Evolutionary conservation across 2,113 vertebrate species (phyloP).

Genomic region (Ptyas mucosa): DNA sequence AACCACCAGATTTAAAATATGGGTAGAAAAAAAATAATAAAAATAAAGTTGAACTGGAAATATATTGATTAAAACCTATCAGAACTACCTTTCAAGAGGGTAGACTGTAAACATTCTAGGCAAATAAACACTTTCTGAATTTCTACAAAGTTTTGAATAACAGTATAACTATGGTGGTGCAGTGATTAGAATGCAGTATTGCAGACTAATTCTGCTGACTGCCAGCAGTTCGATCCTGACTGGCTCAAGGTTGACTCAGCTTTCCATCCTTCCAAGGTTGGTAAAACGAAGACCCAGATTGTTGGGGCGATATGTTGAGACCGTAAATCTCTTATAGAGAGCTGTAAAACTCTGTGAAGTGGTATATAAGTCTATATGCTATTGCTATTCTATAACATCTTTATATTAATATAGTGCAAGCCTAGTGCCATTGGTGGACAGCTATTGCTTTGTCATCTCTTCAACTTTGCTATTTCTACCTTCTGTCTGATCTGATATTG

Average conservation of each 20-base stretch:
- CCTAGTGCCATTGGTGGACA: background rate
- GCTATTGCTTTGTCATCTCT: background rate
- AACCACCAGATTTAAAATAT: background rate
- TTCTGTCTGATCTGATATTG: background rate
- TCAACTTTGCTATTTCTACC: background rate
- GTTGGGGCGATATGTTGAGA: background rate
- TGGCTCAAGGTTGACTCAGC: background rate
- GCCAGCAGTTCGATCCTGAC: background rate
- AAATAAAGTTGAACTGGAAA: background rate
- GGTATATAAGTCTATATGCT: background rate
- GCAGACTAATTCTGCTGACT: background rate
- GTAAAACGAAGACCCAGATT: background rate
- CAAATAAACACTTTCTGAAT: background rate
- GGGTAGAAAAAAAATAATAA: background rate
- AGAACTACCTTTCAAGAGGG: background rate
- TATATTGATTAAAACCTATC: background rate
- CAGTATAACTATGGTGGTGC: background rate
- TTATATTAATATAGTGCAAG: background rate
- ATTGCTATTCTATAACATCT: background rate
- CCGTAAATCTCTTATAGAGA: background rate
- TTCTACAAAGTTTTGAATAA: background rate
- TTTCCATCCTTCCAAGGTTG: background rate
- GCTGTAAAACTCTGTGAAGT: background rate
- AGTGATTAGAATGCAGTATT: background rate
- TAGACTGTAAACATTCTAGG: background rate